Evolutionary conservation across 2,888 invertebrate genomes (phyloP), one percentile per base, ranked within the genome.

Genomic region (Dynastes maya): DNA sequence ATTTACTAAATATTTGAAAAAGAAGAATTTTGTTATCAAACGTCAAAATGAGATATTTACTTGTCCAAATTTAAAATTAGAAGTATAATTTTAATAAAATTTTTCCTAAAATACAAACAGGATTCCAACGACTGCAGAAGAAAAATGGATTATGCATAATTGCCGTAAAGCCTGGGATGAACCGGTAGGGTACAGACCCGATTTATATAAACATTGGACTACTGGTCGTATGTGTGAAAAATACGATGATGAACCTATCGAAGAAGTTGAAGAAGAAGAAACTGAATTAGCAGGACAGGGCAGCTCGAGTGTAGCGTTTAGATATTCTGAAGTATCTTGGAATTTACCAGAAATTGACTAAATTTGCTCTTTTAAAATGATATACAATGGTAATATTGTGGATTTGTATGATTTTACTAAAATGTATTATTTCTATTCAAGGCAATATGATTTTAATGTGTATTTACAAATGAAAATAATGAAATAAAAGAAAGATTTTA

Each of bases 121-220:
- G 78, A 89, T 91, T 53, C 91, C 92, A 27, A 89, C 87, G 67
- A 84, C 88, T 9, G 87, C 86, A 5, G 93, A 93, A 83, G 91
- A 91, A 82, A 88, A 90, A 78, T 94, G 94, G 94, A 94, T 94
- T 80, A 83, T 90, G 45, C 88, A 90, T 6, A 91, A 92, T 82
- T 95, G 94, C 84, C 90, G 94, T 51, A 91, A 90, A 64, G 91
- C 90, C 45, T 91, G 91, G 84, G 91, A 91, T 58, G 88, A 89
- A 76, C 89, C 90, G 8, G 87, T 91, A 0, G 93, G 93, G 0
- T 91, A 91, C 77, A 88, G 89, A 0, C 86, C 87, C 0, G 89
- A 90, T 13, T 84, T 93, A 8, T 92, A 91, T 83, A 91, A 92
- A 83, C 85, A 90, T 80, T 92, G 91, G 91, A 88, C 84, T 1